A percentile compares a stretch with the other conserved stretches of the same genome.
Evolutionary conservation across 2,888 invertebrate species (phyloP).

Genomic region (Hirudinaria manillensis): DNA sequence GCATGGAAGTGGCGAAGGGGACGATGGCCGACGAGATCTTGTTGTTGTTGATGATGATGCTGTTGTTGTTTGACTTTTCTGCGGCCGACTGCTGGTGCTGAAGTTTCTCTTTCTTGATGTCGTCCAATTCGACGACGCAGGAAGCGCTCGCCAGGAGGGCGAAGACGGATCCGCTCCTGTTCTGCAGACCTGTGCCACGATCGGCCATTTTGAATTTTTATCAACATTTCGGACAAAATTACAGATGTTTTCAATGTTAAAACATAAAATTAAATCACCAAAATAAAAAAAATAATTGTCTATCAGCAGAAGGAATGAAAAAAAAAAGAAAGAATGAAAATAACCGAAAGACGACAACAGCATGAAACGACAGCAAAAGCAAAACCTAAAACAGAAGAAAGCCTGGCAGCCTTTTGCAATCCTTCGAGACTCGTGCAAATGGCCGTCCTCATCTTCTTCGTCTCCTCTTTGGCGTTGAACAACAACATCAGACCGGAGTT

Average conservation of each 20-base stretch:
- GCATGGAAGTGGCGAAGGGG: slow-evolving; percentile 11
- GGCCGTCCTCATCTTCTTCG: slow-evolving; percentile 65
- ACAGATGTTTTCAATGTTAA: not conserved
- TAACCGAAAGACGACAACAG: too few species aligned
- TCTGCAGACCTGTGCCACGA: slow-evolving; percentile 66
- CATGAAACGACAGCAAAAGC: too few species aligned
- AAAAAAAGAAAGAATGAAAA: not conserved
- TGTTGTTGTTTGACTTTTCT: not conserved
- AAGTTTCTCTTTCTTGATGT: slow-evolving; percentile 34
- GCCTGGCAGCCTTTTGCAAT: slow-evolving; percentile 79
- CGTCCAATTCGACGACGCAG: slow-evolving; percentile 56
- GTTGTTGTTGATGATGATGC: not conserved
- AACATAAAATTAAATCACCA: not conserved
- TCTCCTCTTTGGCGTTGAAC: slow-evolving; percentile 56
- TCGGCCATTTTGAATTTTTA: too few species aligned
- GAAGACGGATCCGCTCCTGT: slow-evolving; percentile 82
- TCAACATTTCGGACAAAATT: not conserved
- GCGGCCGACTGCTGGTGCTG: slow-evolving; percentile 26
- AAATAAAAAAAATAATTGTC: not conserved
- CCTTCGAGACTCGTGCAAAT: slow-evolving; percentile 81
- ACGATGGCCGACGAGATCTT: slow-evolving; percentile 4
- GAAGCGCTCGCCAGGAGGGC: slow-evolving; percentile 79
- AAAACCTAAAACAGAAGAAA: slow-evolving; percentile 76
- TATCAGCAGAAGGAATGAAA: not conserved
- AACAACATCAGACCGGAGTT: slow-evolving; percentile 55